Percentiles rank a stretch among this genome's conserved stretches.
These are phyloP conservation scores for Archocentrus centrarchus DNA, from an alignment of 2,113 vertebrate species.

Conservation along the genomic window DNA sequence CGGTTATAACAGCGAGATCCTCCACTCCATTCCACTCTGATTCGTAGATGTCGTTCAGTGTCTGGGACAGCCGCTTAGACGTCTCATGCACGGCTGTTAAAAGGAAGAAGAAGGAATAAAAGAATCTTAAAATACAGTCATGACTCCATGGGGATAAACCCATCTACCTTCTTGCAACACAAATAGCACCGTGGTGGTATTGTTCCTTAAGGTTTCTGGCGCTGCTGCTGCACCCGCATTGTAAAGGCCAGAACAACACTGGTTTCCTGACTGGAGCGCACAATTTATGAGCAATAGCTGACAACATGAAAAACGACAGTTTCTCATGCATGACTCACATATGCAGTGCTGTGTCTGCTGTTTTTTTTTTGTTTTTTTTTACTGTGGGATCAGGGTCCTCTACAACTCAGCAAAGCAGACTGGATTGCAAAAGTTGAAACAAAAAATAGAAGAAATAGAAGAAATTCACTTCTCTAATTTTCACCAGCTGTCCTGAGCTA, in stretches of 20 bases:
- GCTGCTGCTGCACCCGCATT: constrained; percentile 26
- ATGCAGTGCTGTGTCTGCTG: constrained; percentile 14
- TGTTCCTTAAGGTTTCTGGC: constrained; percentile 23
- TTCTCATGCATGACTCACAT: constrained; percentile 20
- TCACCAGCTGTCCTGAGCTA: background rate
- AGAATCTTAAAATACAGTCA: constrained; percentile 11
- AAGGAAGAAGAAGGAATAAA: background rate
- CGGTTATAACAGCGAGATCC: constrained; percentile 86
- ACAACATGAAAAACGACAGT: background rate
- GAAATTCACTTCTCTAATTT: constrained; percentile 51
- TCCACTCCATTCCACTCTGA: constrained; percentile 87
- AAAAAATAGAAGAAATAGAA: constrained; percentile 23
- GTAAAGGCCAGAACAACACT: constrained; percentile 64
- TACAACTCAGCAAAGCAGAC: constrained; percentile 21
- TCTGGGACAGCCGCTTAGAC: constrained; percentile 89
- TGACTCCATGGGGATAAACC: background rate
- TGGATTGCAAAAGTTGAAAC: constrained; percentile 43
- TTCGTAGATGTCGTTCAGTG: constrained; percentile 89
- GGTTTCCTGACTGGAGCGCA: constrained; percentile 49
- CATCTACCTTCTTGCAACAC: constrained; percentile 19
- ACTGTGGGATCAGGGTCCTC: background rate
- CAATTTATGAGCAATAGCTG: constrained; percentile 27
- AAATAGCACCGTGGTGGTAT: background rate
- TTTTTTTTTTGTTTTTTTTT: constrained; percentile 27
- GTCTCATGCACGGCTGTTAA: constrained; percentile 90